A percentile compares a stretch with the other conserved stretches of the same genome.
phyloP scores from a whole-genome alignment of 2,113 vertebrate species.

The Apodemus speciosus region DNA sequence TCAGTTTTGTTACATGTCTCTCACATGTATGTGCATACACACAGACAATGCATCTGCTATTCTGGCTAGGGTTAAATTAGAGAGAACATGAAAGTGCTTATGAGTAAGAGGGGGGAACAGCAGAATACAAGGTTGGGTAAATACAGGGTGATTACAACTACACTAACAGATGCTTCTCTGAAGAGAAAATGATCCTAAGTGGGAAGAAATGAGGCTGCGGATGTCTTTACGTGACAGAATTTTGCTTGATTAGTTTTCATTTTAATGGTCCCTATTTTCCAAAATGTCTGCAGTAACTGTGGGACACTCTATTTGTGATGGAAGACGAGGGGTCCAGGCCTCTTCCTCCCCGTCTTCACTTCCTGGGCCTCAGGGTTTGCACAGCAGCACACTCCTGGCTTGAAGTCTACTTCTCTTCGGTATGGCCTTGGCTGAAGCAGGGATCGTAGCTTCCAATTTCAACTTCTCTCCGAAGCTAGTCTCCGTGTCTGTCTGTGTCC shows the following conservation, averaged over 20 bases:
- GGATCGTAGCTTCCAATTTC: not conserved
- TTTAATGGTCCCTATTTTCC: not conserved
- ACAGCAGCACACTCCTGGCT: not conserved
- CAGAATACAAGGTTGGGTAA: conserved; percentile 8
- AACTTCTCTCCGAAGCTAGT: not conserved
- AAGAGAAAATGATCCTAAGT: not conserved
- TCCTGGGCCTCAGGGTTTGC: not conserved
- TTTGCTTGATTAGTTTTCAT: not conserved
- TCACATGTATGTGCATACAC: not conserved
- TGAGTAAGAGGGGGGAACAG: not conserved
- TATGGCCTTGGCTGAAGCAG: not conserved
- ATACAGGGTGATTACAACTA: not conserved
- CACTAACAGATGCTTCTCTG: not conserved
- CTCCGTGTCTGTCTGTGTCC: not conserved
- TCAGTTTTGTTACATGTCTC: not conserved
- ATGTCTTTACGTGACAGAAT: not conserved
- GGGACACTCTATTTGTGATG: not conserved
- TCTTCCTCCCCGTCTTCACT: not conserved
- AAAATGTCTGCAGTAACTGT: not conserved
- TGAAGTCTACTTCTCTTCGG: not conserved
- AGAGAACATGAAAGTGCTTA: not conserved
- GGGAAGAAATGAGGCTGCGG: not conserved
- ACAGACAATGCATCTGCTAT: not conserved
- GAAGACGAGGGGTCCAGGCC: not conserved
- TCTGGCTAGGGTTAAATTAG: not conserved